Conservation (phyloP, 2,797 vertebrate species). For the Betta splendens region DNA sequence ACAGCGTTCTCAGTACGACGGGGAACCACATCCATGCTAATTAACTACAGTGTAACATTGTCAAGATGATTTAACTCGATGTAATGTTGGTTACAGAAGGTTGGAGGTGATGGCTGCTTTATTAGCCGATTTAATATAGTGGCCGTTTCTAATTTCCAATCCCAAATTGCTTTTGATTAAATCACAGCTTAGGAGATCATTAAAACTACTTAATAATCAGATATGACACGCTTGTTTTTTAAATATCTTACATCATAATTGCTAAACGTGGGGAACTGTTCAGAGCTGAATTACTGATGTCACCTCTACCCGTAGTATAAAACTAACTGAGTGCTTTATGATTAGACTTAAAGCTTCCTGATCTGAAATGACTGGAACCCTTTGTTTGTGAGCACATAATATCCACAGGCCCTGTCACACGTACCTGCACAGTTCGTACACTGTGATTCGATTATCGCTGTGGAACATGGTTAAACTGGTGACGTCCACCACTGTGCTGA, state of each 20-base stretch:
- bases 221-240: no score
- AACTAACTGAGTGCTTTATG: neutral
- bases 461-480: no score
- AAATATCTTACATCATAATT: neutral
- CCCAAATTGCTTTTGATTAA: no score
- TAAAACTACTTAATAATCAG: neutral
- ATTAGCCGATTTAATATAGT: neutral
- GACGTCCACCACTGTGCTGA: no score
- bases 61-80: neutral
- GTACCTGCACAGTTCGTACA: no score
- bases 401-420: no score
- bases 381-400: no score
- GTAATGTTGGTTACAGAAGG: neutral
- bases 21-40: neutral
- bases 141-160: neutral
- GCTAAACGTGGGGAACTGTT: neutral
- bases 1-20: neutral
- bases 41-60: conserved; percentile 4
- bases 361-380: no score
- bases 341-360: no score
- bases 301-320: no score
- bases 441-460: no score
- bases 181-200: neutral
- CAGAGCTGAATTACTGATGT: no score
- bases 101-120: neutral